phyloP scores from a whole-genome alignment of 1,140 invertebrate genomes.

The Bombus waltoni region DNA sequence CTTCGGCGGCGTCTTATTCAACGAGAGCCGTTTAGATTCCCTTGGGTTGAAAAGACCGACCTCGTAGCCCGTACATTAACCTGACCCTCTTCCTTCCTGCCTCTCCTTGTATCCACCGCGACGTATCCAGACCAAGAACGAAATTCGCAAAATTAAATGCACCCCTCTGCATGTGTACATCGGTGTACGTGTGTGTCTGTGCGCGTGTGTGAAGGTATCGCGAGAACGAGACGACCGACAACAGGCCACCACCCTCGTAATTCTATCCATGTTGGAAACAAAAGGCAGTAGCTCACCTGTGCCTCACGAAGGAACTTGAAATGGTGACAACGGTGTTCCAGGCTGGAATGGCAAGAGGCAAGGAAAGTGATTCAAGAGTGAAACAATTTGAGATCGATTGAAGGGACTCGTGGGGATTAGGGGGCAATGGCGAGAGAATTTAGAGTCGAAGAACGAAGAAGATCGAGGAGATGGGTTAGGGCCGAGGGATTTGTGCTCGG shows the following conservation, averaged over 20 bases:
- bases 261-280: constrained; percentile 28
- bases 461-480: neutral
- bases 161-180: neutral
- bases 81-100: constrained; percentile 46
- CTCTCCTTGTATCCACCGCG: neutral
- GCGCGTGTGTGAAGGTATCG: too few species aligned
- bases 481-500: neutral
- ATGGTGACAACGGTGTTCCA: neutral
- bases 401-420: neutral
- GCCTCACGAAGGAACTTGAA: neutral
- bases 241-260: constrained; percentile 32
- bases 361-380: neutral
- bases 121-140: constrained; percentile 34
- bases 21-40: constrained; percentile 42
- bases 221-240: neutral
- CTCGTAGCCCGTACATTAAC: constrained; percentile 46
- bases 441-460: neutral
- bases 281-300: constrained; percentile 22
- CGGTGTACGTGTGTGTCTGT: neutral
- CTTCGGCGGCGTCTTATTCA: constrained; percentile 50
- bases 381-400: constrained; percentile 11
- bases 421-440: neutral
- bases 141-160: constrained; percentile 53
- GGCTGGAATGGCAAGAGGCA: neutral
- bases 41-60: constrained; percentile 27